A percentile compares a stretch with the other conserved stretches of the same genome.
Evolutionary conservation across 2,113 vertebrate genomes (phyloP).

Genomic region (Coptodon bakossiorum): DNA sequence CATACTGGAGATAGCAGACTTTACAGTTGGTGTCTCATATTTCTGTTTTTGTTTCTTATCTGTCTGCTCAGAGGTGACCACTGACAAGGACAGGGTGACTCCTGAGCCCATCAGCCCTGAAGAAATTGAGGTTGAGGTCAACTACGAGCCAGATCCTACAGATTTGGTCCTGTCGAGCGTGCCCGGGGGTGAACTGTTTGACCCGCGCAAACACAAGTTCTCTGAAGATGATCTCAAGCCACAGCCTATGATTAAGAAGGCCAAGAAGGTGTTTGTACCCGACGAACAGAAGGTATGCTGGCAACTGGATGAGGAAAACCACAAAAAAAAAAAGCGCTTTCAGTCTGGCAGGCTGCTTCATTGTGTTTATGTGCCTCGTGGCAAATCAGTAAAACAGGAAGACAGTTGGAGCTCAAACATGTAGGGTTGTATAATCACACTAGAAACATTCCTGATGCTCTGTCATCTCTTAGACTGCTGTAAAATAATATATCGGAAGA

Average conservation of each 20-base stretch:
- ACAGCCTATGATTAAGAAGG: conserved; percentile 98
- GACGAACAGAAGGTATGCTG: conserved; percentile 88
- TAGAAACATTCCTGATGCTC: not conserved
- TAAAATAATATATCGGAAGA: not conserved
- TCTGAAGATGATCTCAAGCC: conserved; percentile 93
- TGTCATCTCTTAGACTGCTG: not conserved
- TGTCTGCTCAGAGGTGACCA: conserved; percentile 66
- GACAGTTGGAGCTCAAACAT: not conserved
- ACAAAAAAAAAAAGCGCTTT: not conserved
- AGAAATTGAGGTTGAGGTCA: conserved; percentile 85
- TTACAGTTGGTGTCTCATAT: not conserved
- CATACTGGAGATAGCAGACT: not conserved
- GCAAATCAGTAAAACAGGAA: not conserved
- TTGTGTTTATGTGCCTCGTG: not conserved
- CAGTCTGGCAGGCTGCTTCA: not conserved
- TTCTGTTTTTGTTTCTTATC: not conserved
- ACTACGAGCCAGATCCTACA: conserved; percentile 91
- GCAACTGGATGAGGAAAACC: not conserved
- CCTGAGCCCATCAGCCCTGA: conserved; percentile 81
- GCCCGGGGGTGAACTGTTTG: conserved; percentile 91
- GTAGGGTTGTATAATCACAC: not conserved
- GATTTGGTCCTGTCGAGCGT: conserved; percentile 94
- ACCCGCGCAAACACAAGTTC: conserved; percentile 94
- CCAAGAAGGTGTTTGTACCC: conserved; percentile 93
- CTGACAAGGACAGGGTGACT: conserved; percentile 71